Percentiles rank a stretch among this genome's conserved stretches.
phyloP scores from a whole-genome alignment of 2,888 invertebrate species.

The Cyaniris semiargus region DNA sequence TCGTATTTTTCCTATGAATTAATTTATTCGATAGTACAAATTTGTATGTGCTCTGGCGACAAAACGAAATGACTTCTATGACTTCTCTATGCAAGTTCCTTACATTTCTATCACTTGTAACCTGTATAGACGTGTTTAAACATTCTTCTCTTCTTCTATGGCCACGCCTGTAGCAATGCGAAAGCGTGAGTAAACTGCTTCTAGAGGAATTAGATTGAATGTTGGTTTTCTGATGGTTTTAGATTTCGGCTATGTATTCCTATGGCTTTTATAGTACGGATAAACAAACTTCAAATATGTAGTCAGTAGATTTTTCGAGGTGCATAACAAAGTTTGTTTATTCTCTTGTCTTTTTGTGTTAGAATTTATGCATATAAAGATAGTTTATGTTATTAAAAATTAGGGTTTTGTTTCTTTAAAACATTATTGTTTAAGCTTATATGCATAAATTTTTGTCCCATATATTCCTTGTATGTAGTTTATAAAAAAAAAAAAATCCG shows the following conservation, averaged over 20 bases:
- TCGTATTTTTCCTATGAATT: too few species aligned
- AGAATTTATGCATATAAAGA: not conserved
- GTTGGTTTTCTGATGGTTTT: slow-evolving; percentile 51
- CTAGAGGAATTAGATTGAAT: slow-evolving; percentile 62
- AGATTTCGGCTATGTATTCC: slow-evolving; percentile 47
- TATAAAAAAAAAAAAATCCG: too few species aligned
- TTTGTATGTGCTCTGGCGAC: too few species aligned
- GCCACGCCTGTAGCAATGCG: slow-evolving; percentile 78
- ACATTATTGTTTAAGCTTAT: not conserved
- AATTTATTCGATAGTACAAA: too few species aligned
- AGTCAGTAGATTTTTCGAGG: not conserved
- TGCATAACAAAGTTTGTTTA: not conserved
- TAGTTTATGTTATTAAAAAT: not conserved
- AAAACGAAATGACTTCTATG: slow-evolving; percentile 34
- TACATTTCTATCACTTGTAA: not conserved
- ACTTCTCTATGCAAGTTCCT: slow-evolving; percentile 4
- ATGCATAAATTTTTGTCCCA: slow-evolving; percentile 6
- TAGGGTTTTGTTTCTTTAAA: too few species aligned
- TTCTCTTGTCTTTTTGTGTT: not conserved
- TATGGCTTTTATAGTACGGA: slow-evolving; percentile 39
- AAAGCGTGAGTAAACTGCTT: slow-evolving; percentile 79
- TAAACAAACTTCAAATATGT: slow-evolving; percentile 4
- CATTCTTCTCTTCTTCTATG: slow-evolving; percentile 74
- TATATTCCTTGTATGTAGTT: slow-evolving; percentile 1
- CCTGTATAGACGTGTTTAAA: slow-evolving; percentile 62